Percentiles rank a stretch among this genome's conserved stretches.
Conservation (phyloP, 1,140 invertebrate genomes). For the Agrilus planipennis region DNA sequence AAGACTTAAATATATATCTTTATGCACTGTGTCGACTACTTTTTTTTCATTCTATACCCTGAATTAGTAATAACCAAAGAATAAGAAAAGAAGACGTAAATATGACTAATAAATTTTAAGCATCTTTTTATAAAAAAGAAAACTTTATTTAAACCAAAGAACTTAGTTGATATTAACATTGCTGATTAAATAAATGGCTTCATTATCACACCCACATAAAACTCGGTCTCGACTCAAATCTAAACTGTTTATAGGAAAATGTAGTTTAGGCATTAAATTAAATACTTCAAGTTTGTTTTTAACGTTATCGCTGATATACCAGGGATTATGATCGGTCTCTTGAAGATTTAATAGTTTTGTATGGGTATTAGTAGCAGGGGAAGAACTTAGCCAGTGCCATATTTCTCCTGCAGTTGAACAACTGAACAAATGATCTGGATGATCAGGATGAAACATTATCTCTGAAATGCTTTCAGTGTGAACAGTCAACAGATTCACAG, state of each 20-base stretch:
- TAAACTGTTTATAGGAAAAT: constrained; percentile 66
- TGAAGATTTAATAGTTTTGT: constrained; percentile 20
- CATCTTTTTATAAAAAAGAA: no score
- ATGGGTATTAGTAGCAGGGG: constrained; percentile 33
- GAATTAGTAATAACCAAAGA: no score
- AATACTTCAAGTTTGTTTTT: constrained; percentile 60
- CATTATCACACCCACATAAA: constrained; percentile 71
- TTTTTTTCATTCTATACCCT: no score
- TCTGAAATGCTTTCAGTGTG: constrained; percentile 65
- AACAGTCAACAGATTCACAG: constrained; percentile 66
- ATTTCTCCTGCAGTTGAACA: constrained; percentile 68
- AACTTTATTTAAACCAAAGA: no score
- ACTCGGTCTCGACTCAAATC: constrained; percentile 59
- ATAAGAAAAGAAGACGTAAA: no score
- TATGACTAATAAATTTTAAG: no score
- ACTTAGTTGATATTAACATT: constrained; percentile 43
- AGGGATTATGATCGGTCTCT: constrained; percentile 41
- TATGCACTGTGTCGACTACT: constrained; percentile 39
- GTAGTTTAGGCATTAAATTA: constrained; percentile 53
- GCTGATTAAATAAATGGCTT: constrained; percentile 65
- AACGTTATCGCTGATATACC: constrained; percentile 51
- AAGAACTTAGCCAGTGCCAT: constrained; percentile 84
- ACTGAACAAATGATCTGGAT: constrained; percentile 71
- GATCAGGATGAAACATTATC: constrained; percentile 70
- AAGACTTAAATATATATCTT: constrained; percentile 41